Conservation (phyloP, 2,113 vertebrate genomes). For the Oncorhynchus keta region DNA sequence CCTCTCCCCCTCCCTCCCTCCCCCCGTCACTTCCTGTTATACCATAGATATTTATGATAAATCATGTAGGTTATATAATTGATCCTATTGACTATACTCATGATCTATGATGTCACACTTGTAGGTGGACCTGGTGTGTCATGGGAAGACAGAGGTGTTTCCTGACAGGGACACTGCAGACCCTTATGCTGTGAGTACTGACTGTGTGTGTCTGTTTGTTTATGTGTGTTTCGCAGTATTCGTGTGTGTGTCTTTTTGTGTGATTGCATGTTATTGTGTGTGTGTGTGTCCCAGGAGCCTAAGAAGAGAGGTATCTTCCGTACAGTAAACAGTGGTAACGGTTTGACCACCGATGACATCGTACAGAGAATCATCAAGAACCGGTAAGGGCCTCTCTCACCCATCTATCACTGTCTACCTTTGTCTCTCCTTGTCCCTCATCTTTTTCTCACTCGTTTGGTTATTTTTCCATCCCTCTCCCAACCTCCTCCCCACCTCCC, state of each 20-base stretch:
- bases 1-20: no score
- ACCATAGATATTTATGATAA: no score
- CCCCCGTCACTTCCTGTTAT: no score
- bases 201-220: neutral
- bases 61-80: no score
- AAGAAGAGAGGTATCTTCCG: conserved; percentile 85
- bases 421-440: neutral
- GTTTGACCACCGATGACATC: conserved; percentile 91
- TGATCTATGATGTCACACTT: neutral
- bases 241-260: neutral
- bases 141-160: conserved; percentile 91
- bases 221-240: neutral
- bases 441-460: no score
- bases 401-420: neutral
- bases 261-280: conserved; percentile 2
- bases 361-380: conserved; percentile 96
- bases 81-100: no score
- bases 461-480: neutral
- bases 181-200: conserved; percentile 83
- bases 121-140: conserved; percentile 92
- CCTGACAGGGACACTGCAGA: conserved; percentile 87
- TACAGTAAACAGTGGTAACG: conserved; percentile 81
- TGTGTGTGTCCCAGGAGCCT: conserved; percentile 77
- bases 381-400: conserved; percentile 71
- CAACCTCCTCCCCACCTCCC: neutral